phyloP scores from a whole-genome alignment of 1,140 invertebrate species.

The Pissodes strobi region DNA sequence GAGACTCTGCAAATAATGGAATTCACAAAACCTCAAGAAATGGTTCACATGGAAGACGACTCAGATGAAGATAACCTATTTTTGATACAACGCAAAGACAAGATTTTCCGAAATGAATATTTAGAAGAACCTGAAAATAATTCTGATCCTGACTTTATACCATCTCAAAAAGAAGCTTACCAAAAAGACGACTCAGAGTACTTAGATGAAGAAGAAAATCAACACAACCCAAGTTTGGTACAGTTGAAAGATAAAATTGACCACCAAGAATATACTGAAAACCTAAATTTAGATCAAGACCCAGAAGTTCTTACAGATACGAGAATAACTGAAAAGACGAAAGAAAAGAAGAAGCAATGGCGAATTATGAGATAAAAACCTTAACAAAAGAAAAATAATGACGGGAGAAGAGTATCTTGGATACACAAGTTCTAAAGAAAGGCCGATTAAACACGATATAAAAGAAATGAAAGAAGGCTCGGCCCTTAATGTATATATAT shows the following conservation, averaged over 20 bases:
- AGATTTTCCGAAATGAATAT: neutral
- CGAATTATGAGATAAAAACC: neutral
- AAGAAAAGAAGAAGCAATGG: constrained; percentile 7
- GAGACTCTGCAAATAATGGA: constrained; percentile 1
- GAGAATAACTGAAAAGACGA: constrained; percentile 6
- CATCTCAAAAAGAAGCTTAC: neutral
- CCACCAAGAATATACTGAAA: neutral
- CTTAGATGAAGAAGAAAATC: neutral
- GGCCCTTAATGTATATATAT: neutral
- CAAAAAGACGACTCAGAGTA: neutral
- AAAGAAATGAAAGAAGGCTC: neutral
- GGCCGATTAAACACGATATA: no score
- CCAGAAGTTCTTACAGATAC: neutral
- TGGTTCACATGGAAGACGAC: neutral
- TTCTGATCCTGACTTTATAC: no score
- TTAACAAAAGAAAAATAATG: neutral
- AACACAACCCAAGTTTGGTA: neutral
- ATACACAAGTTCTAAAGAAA: no score
- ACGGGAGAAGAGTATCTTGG: neutral
- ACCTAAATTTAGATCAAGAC: constrained; percentile 1
- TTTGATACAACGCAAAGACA: neutral
- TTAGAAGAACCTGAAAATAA: neutral
- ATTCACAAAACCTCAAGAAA: neutral
- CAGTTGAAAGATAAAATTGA: neutral
- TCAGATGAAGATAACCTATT: neutral